A percentile compares a stretch with the other conserved stretches of the same genome.
phyloP scores from a whole-genome alignment of 2,888 invertebrate genomes.

The Pelosia muscerda region DNA sequence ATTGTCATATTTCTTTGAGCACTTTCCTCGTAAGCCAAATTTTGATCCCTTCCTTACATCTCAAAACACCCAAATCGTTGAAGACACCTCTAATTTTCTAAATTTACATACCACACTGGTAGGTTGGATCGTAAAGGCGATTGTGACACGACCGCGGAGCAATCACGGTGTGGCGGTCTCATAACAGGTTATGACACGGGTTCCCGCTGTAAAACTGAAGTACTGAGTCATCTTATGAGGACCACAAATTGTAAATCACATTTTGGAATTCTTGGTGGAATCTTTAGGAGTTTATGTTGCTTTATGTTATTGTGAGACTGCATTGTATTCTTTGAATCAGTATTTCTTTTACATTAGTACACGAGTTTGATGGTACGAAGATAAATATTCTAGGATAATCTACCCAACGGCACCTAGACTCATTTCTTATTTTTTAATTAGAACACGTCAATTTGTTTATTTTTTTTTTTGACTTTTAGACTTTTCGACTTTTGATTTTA shows the following conservation, averaged over 20 bases:
- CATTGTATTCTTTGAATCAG: neutral
- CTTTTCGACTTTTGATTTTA: too few relatives aligned
- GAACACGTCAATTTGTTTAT: too few relatives aligned
- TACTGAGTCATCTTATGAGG: conserved; percentile 28
- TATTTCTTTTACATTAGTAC: neutral
- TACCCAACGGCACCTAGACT: too few relatives aligned
- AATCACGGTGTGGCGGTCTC: conserved; percentile 30
- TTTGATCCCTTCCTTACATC: conserved; percentile 1
- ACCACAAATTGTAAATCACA: conserved; percentile 36
- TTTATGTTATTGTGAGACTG: neutral
- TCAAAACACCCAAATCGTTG: conserved; percentile 27
- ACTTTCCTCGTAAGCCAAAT: neutral
- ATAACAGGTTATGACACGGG: conserved; percentile 33
- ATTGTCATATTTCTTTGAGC: too few relatives aligned
- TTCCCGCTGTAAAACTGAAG: conserved; percentile 43
- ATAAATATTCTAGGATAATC: too few relatives aligned
- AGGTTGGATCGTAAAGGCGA: conserved; percentile 43
- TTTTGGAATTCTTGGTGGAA: conserved; percentile 21
- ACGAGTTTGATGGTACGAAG: too few relatives aligned
- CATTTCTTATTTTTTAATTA: too few relatives aligned
- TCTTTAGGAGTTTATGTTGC: neutral
- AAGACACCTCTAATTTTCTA: conserved; percentile 36
- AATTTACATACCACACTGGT: conserved; percentile 41
- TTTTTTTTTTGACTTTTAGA: too few relatives aligned
- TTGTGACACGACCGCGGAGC: conserved; percentile 32